Percentiles rank a stretch among this genome's conserved stretches.
Conservation (phyloP, 2,797 vertebrate genomes). For the Enteromius radiatus region DNA sequence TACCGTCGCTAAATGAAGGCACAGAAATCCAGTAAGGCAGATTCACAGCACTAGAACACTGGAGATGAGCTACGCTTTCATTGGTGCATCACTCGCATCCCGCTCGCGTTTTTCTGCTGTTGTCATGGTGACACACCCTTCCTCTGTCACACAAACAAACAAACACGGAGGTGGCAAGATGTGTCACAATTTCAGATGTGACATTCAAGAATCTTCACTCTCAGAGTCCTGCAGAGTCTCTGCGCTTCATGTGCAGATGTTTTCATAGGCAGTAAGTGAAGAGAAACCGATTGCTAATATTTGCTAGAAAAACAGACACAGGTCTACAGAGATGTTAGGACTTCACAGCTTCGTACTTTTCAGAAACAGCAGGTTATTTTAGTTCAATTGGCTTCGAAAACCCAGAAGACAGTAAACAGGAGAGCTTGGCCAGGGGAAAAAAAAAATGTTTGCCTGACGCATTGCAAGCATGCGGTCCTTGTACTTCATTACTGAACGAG, state of each 20-base stretch:
- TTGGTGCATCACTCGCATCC: constrained; percentile 13
- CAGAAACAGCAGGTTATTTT: background rate
- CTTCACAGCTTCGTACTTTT: background rate
- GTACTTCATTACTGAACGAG: background rate
- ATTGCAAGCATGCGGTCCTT: background rate
- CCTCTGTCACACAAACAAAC: constrained; percentile 18
- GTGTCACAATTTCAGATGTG: constrained; percentile 2
- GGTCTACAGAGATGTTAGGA: background rate
- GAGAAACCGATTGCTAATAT: background rate
- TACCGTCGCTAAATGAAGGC: constrained; percentile 83
- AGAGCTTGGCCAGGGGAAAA: background rate
- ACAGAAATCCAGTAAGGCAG: constrained; percentile 84
- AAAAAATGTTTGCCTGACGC: background rate
- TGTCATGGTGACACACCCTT: constrained; percentile 38
- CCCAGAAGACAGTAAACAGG: background rate
- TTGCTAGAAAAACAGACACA: background rate
- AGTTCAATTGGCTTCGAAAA: background rate
- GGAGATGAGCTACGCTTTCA: constrained; percentile 38
- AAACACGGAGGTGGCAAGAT: background rate
- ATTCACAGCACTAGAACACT: constrained; percentile 77
- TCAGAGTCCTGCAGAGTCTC: background rate
- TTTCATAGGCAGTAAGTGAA: constrained; percentile 19
- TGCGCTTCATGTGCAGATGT: background rate
- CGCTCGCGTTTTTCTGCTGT: constrained; percentile 10
- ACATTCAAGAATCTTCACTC: constrained; percentile 8